A percentile compares a stretch with the other conserved stretches of the same genome.
Conservation (phyloP, 2,797 vertebrate species). For the Octomys mimax region DNA sequence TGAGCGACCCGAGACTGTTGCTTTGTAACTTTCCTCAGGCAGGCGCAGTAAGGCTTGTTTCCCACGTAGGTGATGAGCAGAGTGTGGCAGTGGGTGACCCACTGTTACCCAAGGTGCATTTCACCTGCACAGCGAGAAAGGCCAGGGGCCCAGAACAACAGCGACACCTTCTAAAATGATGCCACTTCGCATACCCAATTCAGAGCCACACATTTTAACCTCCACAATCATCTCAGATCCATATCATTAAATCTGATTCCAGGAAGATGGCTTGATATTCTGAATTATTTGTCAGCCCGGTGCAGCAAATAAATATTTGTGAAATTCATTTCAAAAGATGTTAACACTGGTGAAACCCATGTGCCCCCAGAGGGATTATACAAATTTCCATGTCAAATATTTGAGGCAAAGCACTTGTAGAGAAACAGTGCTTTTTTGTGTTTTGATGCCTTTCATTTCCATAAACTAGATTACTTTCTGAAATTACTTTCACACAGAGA, state of each 20-base stretch:
- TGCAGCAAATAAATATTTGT: slow-evolving; percentile 92
- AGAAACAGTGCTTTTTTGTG: slow-evolving; percentile 92
- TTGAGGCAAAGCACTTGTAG: slow-evolving; percentile 92
- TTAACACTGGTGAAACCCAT: slow-evolving; percentile 92
- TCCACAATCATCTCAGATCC: slow-evolving; percentile 85
- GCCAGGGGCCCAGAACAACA: background rate
- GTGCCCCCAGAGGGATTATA: slow-evolving; percentile 93
- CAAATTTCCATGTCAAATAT: slow-evolving; percentile 94
- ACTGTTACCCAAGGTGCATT: background rate
- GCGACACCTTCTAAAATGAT: slow-evolving; percentile 80
- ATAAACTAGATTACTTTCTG: slow-evolving; percentile 94
- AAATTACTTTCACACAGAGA: slow-evolving; percentile 94
- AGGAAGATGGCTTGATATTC: slow-evolving; percentile 89
- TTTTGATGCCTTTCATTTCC: slow-evolving; percentile 94
- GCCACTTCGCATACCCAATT: slow-evolving; percentile 83
- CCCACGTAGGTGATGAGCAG: background rate
- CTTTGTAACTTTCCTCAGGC: background rate
- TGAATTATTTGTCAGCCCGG: slow-evolving; percentile 91
- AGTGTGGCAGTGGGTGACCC: background rate
- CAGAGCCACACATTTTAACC: slow-evolving; percentile 90
- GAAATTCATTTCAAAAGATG: slow-evolving; percentile 93
- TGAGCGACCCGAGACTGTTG: background rate
- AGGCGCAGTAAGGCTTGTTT: background rate
- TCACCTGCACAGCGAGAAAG: background rate
- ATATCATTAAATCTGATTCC: slow-evolving; percentile 89